Evolutionary conservation across 2,797 vertebrate genomes (phyloP), one percentile per base, ranked within the genome.

Genomic region (Acanthurus lineatus): DNA sequence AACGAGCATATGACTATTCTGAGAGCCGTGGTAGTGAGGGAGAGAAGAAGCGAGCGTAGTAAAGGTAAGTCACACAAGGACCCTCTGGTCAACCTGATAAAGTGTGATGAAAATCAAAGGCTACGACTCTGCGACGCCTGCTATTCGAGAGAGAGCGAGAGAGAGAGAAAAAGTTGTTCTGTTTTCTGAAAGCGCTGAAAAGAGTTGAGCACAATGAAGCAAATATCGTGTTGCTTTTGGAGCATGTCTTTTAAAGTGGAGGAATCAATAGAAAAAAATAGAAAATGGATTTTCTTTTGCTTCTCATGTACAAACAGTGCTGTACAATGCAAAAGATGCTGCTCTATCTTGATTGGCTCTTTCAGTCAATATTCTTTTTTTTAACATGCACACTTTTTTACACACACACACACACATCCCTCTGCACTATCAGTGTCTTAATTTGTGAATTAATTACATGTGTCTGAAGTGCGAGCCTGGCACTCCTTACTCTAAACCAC

Each of bases 1-100:
- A 95, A 96, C 95, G 81, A 80, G 90, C 89, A 88, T 89, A 92
- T 88, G 90, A 94, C 94, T 94, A 94, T 92, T 95, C 89, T 85
- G 85, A 94, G 91, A 80, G 67, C 79, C 63, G 49, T 68, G 2
- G 83, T 69, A 42, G 85, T 83, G 86, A 93, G 62, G 63, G 75
- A 86, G 84, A 78, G 82, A 89, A 78, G 82, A 61, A 78, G 77
- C 35, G 52, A 91, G 83, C 56, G 57, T 80, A 71, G 91, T 88
- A 86, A 92, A 90, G 90, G 90, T 92, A 94, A 90, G 89, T 88
- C 86, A 88, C 85, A 90, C 90, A 89, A 94, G 87, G 91, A 90
- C 87, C 86, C 67, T 81, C 42, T 76, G 84, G 89, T 90, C 93
- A 91, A 86, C 65, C 80, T 71, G 89, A 91, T 88, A 86, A 86